phyloP scores from a whole-genome alignment of 92 coral and sea anemone genomes.

The Palythoa grandiflora region DNA sequence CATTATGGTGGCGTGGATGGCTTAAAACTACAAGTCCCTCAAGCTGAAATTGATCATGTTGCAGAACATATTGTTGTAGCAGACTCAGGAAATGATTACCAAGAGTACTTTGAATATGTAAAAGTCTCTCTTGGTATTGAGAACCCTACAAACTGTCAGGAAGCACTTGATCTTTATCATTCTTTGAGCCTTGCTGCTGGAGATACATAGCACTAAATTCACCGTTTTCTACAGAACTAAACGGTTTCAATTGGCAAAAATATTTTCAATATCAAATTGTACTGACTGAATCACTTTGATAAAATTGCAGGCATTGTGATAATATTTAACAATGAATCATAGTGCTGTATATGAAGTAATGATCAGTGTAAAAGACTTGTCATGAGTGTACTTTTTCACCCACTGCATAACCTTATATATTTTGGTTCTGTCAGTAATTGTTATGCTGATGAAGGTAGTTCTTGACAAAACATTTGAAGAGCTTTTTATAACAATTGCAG shows the following conservation, averaged over 20 bases:
- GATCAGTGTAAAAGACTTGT: not conserved
- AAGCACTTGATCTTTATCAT: constrained; percentile 49
- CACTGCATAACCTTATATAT: not conserved
- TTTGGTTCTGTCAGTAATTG: constrained; percentile 9
- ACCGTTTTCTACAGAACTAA: not conserved
- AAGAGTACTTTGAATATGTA: constrained; percentile 77
- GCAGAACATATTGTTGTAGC: constrained; percentile 30
- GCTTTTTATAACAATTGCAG: not conserved
- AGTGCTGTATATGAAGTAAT: not conserved
- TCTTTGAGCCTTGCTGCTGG: constrained; percentile 27
- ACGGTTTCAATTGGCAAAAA: not conserved
- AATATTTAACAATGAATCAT: not conserved
- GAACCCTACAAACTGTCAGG: constrained; percentile 45
- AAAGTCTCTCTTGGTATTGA: constrained; percentile 28
- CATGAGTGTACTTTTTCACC: not conserved
- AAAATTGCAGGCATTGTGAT: not conserved
- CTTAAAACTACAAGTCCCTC: constrained; percentile 33
- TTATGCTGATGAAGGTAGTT: constrained; percentile 10
- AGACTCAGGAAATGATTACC: not conserved
- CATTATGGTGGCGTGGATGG: constrained; percentile 40
- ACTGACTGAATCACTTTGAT: not conserved
- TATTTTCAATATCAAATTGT: not conserved
- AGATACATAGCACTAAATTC: constrained; percentile 1
- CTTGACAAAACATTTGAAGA: constrained; percentile 5
- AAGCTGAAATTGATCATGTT: constrained; percentile 46